These are phyloP conservation scores for Pyralis farinalis DNA, from an alignment of 2,888 invertebrate genomes.

Conservation along the genomic window DNA sequence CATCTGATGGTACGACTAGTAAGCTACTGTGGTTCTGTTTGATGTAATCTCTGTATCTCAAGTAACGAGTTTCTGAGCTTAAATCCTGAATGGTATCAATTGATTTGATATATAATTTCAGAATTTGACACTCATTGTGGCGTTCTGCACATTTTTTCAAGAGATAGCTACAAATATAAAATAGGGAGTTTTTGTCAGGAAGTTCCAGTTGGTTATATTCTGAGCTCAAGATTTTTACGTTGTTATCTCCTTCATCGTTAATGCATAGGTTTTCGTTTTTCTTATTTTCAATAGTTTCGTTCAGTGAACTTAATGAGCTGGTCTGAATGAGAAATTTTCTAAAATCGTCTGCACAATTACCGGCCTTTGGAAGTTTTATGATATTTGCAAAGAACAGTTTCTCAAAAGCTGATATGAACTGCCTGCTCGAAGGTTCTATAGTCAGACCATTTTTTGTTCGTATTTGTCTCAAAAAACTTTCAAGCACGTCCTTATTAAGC, in stretches of 20 bases:
- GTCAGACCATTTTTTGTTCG: constrained; percentile 10
- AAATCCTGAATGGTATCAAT: not conserved
- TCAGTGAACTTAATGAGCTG: not conserved
- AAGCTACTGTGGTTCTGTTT: not conserved
- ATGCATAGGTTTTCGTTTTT: not conserved
- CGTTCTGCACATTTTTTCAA: constrained; percentile 3
- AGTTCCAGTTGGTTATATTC: constrained; percentile 1
- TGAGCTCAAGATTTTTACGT: constrained; percentile 3
- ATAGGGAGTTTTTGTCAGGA: not conserved
- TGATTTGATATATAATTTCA: constrained; percentile 1
- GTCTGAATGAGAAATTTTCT: constrained; percentile 3
- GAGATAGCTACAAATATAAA: constrained; percentile 7
- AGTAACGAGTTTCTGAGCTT: not conserved
- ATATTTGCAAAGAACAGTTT: constrained; percentile 1
- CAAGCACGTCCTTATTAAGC: constrained; percentile 9
- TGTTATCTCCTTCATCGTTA: constrained; percentile 1
- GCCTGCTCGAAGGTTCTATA: constrained; percentile 11
- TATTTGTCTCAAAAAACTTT: constrained; percentile 10
- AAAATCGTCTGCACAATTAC: constrained; percentile 12
- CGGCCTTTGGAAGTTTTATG: constrained; percentile 4
- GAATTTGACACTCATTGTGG: not conserved
- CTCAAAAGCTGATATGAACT: constrained; percentile 10
- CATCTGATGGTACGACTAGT: constrained; percentile 6
- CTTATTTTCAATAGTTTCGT: not conserved
- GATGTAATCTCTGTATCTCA: not conserved